Evolutionary conservation across 2,888 invertebrate genomes (phyloP).

Genomic region (Carterocephalus palaemon): DNA sequence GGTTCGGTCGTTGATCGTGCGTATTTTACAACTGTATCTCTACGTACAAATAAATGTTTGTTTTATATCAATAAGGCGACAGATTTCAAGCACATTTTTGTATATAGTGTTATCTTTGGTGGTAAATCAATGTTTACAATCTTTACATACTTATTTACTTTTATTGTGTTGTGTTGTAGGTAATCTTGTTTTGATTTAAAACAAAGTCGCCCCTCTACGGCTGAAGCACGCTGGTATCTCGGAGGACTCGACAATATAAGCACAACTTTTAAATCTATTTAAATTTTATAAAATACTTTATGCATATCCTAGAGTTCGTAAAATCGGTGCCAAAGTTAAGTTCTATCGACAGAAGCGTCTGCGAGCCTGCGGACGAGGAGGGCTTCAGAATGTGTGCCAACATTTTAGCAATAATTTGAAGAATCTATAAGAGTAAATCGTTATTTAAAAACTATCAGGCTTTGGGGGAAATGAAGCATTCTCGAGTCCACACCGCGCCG

Average conservation of each 20-base stretch:
- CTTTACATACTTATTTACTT: neutral
- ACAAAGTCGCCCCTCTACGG: constrained; percentile 3
- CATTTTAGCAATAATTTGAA: constrained; percentile 1
- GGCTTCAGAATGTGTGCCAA: constrained; percentile 1
- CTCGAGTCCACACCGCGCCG: constrained; percentile 17
- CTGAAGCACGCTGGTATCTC: neutral
- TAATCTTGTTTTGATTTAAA: too few species aligned
- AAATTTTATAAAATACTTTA: constrained; percentile 5
- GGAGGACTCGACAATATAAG: constrained; percentile 15
- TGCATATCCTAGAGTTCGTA: constrained; percentile 11
- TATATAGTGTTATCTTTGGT: too few species aligned
- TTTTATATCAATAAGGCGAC: too few species aligned
- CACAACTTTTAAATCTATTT: constrained; percentile 6
- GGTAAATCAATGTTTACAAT: too few species aligned
- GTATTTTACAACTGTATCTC: too few species aligned
- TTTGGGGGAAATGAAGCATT: constrained; percentile 14
- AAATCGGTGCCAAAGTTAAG: constrained; percentile 18
- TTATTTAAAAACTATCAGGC: constrained; percentile 9
- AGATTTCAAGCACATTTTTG: too few species aligned
- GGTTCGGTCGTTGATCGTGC: too few species aligned
- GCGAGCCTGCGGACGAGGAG: constrained; percentile 4
- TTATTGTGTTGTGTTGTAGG: too few species aligned
- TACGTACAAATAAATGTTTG: too few species aligned
- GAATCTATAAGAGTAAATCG: constrained; percentile 1
- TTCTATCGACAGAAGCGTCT: neutral